Conservation (phyloP, 2,888 invertebrate species). For the Polietes domitor region DNA sequence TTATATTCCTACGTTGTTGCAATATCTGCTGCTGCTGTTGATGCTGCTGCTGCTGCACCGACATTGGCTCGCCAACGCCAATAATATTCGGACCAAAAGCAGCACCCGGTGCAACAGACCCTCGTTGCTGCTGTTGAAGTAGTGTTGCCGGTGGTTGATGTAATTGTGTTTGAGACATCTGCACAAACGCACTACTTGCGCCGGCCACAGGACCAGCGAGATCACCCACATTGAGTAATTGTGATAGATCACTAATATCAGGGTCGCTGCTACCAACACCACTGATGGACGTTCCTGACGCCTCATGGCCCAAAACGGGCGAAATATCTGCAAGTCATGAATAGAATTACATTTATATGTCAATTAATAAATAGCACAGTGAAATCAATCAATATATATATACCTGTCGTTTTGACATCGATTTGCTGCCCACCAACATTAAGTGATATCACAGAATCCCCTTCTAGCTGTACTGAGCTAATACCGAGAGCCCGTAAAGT, state of each 20-base stretch:
- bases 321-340: constrained; percentile 72
- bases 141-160: constrained; percentile 59
- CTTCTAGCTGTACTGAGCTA: constrained; percentile 96
- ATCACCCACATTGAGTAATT: constrained; percentile 69
- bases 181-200: constrained; percentile 60
- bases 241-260: constrained; percentile 72
- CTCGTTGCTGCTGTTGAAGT: constrained; percentile 67
- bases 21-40: constrained; percentile 72
- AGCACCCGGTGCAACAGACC: constrained; percentile 70
- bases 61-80: constrained; percentile 30
- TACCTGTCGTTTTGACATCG: constrained; percentile 82
- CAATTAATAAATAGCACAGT: not conserved
- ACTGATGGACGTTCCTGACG: constrained; percentile 75
- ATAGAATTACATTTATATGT: not conserved
- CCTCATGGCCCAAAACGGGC: constrained; percentile 73
- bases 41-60: constrained; percentile 71
- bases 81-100: constrained; percentile 47
- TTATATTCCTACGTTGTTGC: constrained; percentile 70
- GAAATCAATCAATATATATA: not conserved
- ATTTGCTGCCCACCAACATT: constrained; percentile 88
- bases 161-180: constrained; percentile 54
- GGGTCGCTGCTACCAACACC: constrained; percentile 60
- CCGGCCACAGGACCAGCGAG: constrained; percentile 71
- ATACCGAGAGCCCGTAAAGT: constrained; percentile 95
- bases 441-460: constrained; percentile 89